Evolutionary conservation across 1,140 invertebrate genomes (phyloP).

Genomic region (Cecropterus lyciades): DNA sequence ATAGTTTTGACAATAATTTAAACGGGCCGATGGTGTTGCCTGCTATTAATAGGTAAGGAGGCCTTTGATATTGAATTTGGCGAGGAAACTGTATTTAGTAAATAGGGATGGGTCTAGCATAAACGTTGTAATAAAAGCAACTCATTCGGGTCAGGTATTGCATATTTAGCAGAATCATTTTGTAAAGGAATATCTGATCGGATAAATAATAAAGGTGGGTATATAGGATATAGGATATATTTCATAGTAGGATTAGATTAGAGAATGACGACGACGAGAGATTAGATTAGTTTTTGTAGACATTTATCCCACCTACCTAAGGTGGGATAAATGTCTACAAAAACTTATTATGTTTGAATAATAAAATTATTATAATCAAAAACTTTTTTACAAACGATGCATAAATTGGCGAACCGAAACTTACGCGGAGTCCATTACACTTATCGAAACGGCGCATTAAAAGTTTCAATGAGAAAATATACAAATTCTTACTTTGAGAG

Average conservation of each 20-base stretch:
- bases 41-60: conserved; percentile 60
- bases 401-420: conserved; percentile 42
- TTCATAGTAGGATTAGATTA: no score
- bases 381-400: conserved; percentile 20
- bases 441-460: conserved; percentile 63
- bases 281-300: no score
- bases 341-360: no score
- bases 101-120: conserved; percentile 49
- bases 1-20: conserved; percentile 77
- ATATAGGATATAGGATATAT: no score
- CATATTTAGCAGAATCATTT: conserved; percentile 6
- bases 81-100: conserved; percentile 53
- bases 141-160: conserved; percentile 15
- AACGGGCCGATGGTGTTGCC: conserved; percentile 58
- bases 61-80: conserved; percentile 70
- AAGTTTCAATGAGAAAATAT: conserved; percentile 77
- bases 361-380: background rate
- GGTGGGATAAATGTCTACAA: no score
- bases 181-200: background rate
- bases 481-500: conserved; percentile 64
- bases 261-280: no score
- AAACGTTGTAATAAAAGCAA: conserved; percentile 4
- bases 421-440: conserved; percentile 59
- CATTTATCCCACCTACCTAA: no score
- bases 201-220: conserved; percentile 7